A percentile compares a stretch with the other conserved stretches of the same genome.
These are phyloP conservation scores for Megalops atlanticus DNA, from an alignment of 2,113 vertebrate species.

Conservation along the genomic window DNA sequence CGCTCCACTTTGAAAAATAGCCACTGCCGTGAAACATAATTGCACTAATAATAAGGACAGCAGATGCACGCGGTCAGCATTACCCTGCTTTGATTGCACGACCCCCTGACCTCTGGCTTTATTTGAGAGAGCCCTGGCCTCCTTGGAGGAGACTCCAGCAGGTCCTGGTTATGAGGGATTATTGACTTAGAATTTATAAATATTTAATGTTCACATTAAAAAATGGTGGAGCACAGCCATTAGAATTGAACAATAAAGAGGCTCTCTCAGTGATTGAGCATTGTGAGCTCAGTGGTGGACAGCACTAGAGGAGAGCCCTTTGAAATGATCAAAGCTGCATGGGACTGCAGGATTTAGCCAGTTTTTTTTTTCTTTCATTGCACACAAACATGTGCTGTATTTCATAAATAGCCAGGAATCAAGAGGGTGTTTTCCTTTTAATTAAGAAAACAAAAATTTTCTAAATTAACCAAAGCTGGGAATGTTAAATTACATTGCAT, in stretches of 20 bases:
- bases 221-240: constrained; percentile 74
- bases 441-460: not conserved
- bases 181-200: constrained; percentile 75
- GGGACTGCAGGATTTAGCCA: constrained; percentile 50
- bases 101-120: constrained; percentile 67
- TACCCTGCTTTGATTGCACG: constrained; percentile 61
- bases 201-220: constrained; percentile 80
- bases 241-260: constrained; percentile 73
- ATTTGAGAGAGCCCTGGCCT: constrained; percentile 59
- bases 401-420: not conserved
- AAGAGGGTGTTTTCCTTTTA: not conserved
- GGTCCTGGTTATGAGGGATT: constrained; percentile 63
- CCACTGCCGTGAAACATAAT: constrained; percentile 58
- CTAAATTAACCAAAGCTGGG: too few relatives aligned
- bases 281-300: constrained; percentile 45
- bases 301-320: constrained; percentile 54
- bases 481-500: too few relatives aligned
- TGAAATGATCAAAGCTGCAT: constrained; percentile 61
- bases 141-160: constrained; percentile 55
- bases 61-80: constrained; percentile 60
- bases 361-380: constrained; percentile 35
- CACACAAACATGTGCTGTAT: constrained; percentile 5
- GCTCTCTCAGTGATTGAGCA: constrained; percentile 74
- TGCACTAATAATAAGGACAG: constrained; percentile 65
- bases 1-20: constrained; percentile 70